Evolutionary conservation across 1,140 invertebrate genomes (phyloP), one percentile per base, ranked within the genome.

Genomic region (Gonioctena quinquepunctata): DNA sequence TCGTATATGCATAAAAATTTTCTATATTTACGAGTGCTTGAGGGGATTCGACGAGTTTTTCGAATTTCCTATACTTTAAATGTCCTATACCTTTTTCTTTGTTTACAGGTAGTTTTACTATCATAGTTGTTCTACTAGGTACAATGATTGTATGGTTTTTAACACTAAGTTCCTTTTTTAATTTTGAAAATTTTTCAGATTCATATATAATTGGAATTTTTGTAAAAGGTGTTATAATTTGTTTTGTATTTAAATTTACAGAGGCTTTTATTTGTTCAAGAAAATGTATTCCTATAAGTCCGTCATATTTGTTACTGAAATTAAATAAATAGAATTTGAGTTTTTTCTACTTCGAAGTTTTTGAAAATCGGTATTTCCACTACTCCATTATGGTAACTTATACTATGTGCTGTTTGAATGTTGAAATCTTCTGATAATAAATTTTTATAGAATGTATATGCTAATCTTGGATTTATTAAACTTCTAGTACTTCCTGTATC

Each of bases 41-140:
- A 28, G 61, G 62, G 7, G 68, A 50, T 48, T 69, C 49, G 49
- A 65, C n/a, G 25, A 23, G 8, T 8, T 72, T 56, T 27, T 60
- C 18, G 54, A 70, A 49, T 6, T 65, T 56, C 11, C 27, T 42
- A 21, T 66, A 61, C 6, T 69, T 50, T 18, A 56, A 49, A 16
- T 70, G 16, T 56, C 61, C 50, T 59, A 59, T n/a, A 48, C 16
- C 27, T 27, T 49, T 18, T 70, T 69, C 13, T 23, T 25, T 13
- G 26, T 65, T 72, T 21, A 72, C 60, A 13, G 68, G 61, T 59
- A 65, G 25, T 70, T 72, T 70, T 33, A 66, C 63, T 3, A 72
- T 21, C 16, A 26, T 50, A 65, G 69, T 16, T 19, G 62, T 50
- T 66, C 60, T 54, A 6, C 60, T 22, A 23, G 28, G 8, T 25